Evolutionary conservation across 2,888 invertebrate genomes (phyloP).

Genomic region (Crossocerus cetratus): DNA sequence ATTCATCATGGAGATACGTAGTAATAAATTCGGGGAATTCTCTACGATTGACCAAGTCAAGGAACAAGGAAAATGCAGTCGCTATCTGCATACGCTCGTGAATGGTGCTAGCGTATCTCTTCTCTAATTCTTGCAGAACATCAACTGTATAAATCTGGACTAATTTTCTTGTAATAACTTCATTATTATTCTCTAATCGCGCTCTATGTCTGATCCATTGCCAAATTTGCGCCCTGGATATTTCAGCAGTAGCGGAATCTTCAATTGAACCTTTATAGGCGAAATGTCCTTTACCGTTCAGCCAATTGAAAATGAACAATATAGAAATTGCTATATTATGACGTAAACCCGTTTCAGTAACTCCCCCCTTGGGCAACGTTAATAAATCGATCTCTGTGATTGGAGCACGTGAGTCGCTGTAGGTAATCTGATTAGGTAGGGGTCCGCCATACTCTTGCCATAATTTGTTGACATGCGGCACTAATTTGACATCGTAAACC

Average conservation of each 20-base stretch:
- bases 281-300: constrained; percentile 84
- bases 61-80: constrained; percentile 77
- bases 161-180: constrained; percentile 78
- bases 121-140: constrained; percentile 72
- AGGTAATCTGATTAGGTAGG: constrained; percentile 79
- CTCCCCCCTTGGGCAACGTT: constrained; percentile 81
- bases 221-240: constrained; percentile 86
- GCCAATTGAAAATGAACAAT: constrained; percentile 84
- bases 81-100: constrained; percentile 45
- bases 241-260: constrained; percentile 87
- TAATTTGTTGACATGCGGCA: constrained; percentile 80
- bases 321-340: constrained; percentile 84
- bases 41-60: constrained; percentile 80
- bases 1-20: constrained; percentile 81
- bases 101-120: constrained; percentile 46
- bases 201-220: constrained; percentile 84
- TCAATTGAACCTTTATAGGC: constrained; percentile 82
- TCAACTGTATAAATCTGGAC: constrained; percentile 77
- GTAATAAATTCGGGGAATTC: constrained; percentile 84
- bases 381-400: constrained; percentile 79
- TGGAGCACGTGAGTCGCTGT: constrained; percentile 71
- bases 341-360: constrained; percentile 81
- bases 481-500: constrained; percentile 83
- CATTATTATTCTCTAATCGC: constrained; percentile 78
- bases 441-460: constrained; percentile 78